phyloP scores from a whole-genome alignment of 2,113 vertebrate genomes.

The Sakesphorus luctuosus region DNA sequence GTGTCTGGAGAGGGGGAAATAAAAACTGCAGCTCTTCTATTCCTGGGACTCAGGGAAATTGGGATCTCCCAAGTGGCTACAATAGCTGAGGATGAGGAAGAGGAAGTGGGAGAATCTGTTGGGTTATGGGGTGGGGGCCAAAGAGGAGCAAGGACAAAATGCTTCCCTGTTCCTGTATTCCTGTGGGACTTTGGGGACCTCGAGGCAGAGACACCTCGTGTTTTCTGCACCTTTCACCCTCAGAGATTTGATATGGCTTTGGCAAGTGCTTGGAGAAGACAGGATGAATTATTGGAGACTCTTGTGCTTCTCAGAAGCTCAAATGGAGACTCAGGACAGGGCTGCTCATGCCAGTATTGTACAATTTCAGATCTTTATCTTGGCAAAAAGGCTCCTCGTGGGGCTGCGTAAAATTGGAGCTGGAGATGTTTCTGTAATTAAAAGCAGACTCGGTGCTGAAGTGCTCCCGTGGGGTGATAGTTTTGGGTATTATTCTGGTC shows the following conservation, averaged over 20 bases:
- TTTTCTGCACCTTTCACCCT: background rate
- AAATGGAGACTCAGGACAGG: background rate
- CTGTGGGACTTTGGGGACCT: fast-evolving
- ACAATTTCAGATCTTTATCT: slow-evolving; percentile 44
- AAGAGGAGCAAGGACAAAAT: background rate
- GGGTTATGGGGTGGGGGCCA: background rate
- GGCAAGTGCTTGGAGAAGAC: background rate
- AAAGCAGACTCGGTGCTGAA: slow-evolving; percentile 27
- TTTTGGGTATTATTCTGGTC: slow-evolving; percentile 37
- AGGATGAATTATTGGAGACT: background rate
- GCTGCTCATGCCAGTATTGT: slow-evolving; percentile 9
- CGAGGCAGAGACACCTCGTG: fast-evolving
- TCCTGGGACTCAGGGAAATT: fast-evolving
- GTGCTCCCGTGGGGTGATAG: slow-evolving; percentile 40
- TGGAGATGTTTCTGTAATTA: slow-evolving; percentile 11
- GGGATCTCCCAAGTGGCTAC: background rate
- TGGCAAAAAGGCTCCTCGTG: slow-evolving; percentile 14
- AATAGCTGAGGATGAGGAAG: background rate
- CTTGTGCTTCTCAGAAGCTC: background rate
- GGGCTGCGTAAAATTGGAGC: background rate
- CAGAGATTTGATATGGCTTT: fast-evolving
- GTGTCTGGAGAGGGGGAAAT: background rate
- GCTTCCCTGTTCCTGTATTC: fast-evolving
- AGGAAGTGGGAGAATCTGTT: fast-evolving
- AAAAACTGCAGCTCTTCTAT: background rate